Conservation (phyloP, 2,888 invertebrate species). For the Nowickia ferox region DNA sequence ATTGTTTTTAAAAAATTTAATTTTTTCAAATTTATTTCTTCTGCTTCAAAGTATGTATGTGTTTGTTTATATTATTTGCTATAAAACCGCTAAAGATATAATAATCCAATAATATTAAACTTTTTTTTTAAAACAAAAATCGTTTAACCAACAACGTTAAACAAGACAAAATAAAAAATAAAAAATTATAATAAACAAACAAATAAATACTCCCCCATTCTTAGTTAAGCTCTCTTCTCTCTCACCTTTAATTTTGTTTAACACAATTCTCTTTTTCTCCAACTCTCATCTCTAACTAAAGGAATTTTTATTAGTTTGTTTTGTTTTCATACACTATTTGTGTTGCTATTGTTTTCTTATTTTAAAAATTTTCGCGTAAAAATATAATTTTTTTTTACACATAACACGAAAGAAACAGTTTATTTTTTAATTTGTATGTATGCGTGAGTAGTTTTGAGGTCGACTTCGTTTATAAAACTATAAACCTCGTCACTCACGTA, state of each 20-base stretch:
- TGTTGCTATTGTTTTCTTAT: constrained; percentile 22
- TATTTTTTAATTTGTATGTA: background rate
- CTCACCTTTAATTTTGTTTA: background rate
- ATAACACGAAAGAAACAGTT: background rate
- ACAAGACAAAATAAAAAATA: too few species aligned
- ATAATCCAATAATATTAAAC: too few species aligned
- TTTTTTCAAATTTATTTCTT: too few species aligned
- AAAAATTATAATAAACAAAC: background rate
- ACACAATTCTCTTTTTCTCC: background rate
- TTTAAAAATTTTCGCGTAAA: constrained; percentile 55
- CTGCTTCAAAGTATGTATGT: too few species aligned
- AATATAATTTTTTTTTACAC: constrained; percentile 31
- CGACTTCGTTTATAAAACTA: constrained; percentile 43
- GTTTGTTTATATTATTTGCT: too few species aligned
- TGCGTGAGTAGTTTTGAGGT: background rate
- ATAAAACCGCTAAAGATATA: too few species aligned
- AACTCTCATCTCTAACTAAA: constrained; percentile 26
- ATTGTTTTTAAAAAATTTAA: too few species aligned
- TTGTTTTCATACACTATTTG: constrained; percentile 31
- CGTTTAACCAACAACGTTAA: too few species aligned
- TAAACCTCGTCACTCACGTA: constrained; percentile 31
- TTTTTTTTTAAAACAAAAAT: background rate
- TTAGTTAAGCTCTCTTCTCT: background rate
- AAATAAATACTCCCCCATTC: background rate
- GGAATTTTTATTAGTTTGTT: constrained; percentile 46